A percentile compares a stretch with the other conserved stretches of the same genome.
Evolutionary conservation across 2,797 vertebrate species (phyloP).

Genomic region (Varecia variegata): DNA sequence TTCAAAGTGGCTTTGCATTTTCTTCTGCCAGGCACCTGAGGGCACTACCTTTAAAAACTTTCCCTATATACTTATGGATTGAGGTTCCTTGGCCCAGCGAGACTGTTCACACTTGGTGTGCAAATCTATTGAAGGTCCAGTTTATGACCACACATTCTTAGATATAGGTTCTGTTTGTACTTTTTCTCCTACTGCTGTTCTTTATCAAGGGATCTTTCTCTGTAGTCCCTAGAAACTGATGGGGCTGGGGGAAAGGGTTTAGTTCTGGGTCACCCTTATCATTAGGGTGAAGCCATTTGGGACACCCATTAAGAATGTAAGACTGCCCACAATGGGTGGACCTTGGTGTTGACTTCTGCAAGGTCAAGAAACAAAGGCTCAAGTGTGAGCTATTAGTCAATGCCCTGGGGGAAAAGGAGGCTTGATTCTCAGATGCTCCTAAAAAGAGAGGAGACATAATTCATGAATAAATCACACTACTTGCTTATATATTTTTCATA

Average conservation of each 20-base stretch:
- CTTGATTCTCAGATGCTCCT: neutral
- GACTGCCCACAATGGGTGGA: neutral
- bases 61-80: neutral
- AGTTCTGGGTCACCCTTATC: neutral
- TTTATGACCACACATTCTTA: neutral
- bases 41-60: neutral
- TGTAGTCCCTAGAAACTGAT: neutral
- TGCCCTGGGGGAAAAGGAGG: neutral
- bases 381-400: neutral
- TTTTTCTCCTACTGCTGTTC: neutral
- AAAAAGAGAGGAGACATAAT: neutral
- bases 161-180: neutral
- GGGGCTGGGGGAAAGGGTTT: neutral
- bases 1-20: neutral
- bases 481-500: neutral
- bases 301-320: neutral
- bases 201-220: neutral
- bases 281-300: neutral
- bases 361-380: neutral
- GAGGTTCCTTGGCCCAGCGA: neutral
- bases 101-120: neutral
- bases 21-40: neutral
- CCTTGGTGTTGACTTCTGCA: neutral
- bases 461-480: neutral
- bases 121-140: neutral